Evolutionary conservation across 1,140 invertebrate species (phyloP).

Genomic region (Drosophila eugracilis): DNA sequence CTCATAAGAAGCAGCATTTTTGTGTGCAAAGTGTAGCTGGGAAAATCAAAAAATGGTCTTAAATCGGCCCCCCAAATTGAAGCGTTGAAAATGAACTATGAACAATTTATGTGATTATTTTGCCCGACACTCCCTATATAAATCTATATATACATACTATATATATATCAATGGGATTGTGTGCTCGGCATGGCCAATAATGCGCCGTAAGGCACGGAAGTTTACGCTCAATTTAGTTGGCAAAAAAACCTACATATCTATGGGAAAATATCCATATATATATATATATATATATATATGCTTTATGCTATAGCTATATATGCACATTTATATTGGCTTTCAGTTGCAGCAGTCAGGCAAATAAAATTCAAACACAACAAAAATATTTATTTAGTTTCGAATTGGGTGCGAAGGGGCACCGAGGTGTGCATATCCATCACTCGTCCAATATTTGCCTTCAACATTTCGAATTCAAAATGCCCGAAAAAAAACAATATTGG

Average conservation of each 20-base stretch:
- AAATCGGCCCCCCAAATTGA: constrained; percentile 17
- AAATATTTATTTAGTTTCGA: constrained; percentile 44
- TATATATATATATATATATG: no score
- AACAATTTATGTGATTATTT: constrained; percentile 44
- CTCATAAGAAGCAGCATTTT: no score
- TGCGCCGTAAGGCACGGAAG: constrained; percentile 54
- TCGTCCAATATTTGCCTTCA: constrained; percentile 25
- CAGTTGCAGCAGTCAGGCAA: constrained; percentile 15
- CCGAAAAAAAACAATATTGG: constrained; percentile 2
- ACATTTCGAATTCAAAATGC: constrained; percentile 24
- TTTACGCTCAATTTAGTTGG: constrained; percentile 66
- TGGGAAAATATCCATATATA: constrained; percentile 4
- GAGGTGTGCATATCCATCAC: constrained; percentile 12
- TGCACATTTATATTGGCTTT: constrained; percentile 31
- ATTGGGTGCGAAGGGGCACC: not conserved
- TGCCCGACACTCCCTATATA: constrained; percentile 14
- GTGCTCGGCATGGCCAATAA: constrained; percentile 43
- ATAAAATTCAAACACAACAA: constrained; percentile 34
- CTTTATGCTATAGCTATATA: no score
- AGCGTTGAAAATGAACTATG: constrained; percentile 38
- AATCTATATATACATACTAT: constrained; percentile 2
- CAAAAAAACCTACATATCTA: constrained; percentile 31
- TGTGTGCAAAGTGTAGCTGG: no score
- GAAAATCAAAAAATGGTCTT: not conserved
- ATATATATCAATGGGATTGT: not conserved